Base-by-base conservation (phyloP, 1,140 invertebrate genomes). In the Chymomyza costata region DNA sequence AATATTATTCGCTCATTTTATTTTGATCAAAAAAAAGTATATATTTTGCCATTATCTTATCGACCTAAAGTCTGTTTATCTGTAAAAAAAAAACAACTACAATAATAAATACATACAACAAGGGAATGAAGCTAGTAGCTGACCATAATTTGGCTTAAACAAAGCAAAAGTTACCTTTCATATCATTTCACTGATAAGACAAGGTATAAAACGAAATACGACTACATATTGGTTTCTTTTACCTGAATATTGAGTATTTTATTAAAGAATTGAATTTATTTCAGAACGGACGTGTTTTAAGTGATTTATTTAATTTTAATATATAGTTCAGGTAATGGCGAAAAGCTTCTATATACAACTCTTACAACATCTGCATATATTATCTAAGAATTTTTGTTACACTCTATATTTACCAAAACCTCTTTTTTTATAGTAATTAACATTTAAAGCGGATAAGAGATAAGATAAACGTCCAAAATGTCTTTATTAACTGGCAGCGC, bases 401-500 rank as follows among this genome's bases (percentile, higher is more conserved):
- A n/a, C n/a, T n/a, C n/a, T n/a, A n/a, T n/a, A n/a, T n/a, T n/a
- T n/a, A n/a, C n/a, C n/a, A n/a, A n/a, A n/a, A n/a, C n/a, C n/a
- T n/a, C n/a, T n/a, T n/a, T n/a, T n/a, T n/a, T n/a, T n/a, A n/a
- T n/a, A n/a, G n/a, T n/a, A n/a, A n/a, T n/a, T n/a, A n/a, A n/a
- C n/a, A n/a, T n/a, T n/a, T n/a, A n/a, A n/a, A n/a, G n/a, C n/a
- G n/a, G n/a, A n/a, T 6, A 28, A 11, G 3, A 15, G 28, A 31
- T 6, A 45, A 49, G 34, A 41, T 28, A 65, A 50, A 18, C 1
- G 16, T 16, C 6, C 43, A 74, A 49, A 34, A 85, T 85, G 83
- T 81, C 81, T 21, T 35, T 82, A 17, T 50, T 89, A 31, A 85
- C 88, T 25, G 62, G 84, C 43, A 86, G 87, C 57, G 87, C 87